Evolutionary conservation across 1,140 invertebrate species (phyloP), one percentile per base, ranked within the genome.

Genomic region (Palaemon carinicauda): DNA sequence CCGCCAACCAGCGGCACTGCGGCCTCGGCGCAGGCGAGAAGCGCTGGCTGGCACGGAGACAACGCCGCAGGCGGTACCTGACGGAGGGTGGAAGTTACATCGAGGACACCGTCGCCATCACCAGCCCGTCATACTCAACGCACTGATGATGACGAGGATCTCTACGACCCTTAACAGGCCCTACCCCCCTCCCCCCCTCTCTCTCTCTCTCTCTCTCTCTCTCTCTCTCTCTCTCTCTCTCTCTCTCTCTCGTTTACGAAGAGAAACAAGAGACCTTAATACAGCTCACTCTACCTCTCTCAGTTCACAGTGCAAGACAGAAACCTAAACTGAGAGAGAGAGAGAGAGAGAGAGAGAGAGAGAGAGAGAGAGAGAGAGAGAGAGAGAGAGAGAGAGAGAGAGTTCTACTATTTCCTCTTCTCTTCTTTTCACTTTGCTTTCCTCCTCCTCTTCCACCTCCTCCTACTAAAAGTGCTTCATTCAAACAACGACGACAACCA

Each of bases 61-160:
- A 27, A 24, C 5, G 77, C 53, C 82, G 53, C 82, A 85, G n/a
- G 74, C 82, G 82, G 82, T 29, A 75, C 50, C 2, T 29, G 69
- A 24, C 41, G 80, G 65, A 53, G 52, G 52, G n/a, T 10, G 52
- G 52, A 9, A 17, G 65, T 24, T 12, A 31, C 24, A 24, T 73
- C 29, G 69, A 41, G 1, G 41, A 41, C 41, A 41, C 12, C 41
- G 41, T 41, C 41, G 41, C 41, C 41, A 41, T 41, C 41, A 41
- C 41, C 41, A 41, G 41, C 41, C 41, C 41, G 41, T 41, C 41
- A 41, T 41, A 41, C 41, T 41, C 41, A 41, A 7, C 7, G 1
- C 41, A 41, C 41, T 41, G 41, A 41, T 41, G 41, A 41, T 41
- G 41, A 41, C 41, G 41, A 41, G 5, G 41, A 41, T 41, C 7